phyloP scores from a whole-genome alignment of 1,140 invertebrate species.

The Leptonema lineaticorne region DNA sequence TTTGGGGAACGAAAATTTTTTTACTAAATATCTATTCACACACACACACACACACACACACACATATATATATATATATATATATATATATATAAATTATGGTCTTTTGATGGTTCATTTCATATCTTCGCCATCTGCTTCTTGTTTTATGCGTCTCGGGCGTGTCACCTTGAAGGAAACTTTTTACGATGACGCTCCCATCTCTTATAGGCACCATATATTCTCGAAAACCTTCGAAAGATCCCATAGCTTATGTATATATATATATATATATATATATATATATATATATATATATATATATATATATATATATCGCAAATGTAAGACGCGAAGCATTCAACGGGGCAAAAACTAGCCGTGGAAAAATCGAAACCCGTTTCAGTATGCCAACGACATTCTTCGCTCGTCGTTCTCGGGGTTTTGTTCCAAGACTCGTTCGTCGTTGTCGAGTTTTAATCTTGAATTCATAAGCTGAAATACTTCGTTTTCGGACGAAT shows the following conservation, averaged over 20 bases:
- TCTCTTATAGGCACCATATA: too few species aligned
- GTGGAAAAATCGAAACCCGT: constrained; percentile 15
- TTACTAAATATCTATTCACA: too few species aligned
- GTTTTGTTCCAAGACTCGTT: background rate
- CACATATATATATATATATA: too few species aligned
- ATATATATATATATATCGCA: too few species aligned
- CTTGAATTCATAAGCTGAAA: constrained; percentile 14
- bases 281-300: too few species aligned
- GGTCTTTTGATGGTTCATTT: constrained; percentile 15
- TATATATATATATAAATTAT: background rate
- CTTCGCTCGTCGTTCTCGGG: background rate
- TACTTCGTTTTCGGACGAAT: constrained; percentile 13
- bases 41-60: too few species aligned
- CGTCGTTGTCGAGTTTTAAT: background rate
- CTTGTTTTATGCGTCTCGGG: constrained; percentile 22
- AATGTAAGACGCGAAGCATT: background rate
- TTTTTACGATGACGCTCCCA: constrained; percentile 22
- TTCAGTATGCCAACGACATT: background rate
- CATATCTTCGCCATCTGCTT: constrained; percentile 22
- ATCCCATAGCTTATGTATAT: too few species aligned
- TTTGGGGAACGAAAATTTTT: too few species aligned
- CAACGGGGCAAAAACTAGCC: background rate
- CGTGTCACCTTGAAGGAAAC: constrained; percentile 24
- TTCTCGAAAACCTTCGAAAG: too few species aligned
- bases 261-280: too few species aligned